Evolutionary conservation across 2,888 invertebrate genomes (phyloP), one percentile per base, ranked within the genome.

Genomic region (Boloria selene): DNA sequence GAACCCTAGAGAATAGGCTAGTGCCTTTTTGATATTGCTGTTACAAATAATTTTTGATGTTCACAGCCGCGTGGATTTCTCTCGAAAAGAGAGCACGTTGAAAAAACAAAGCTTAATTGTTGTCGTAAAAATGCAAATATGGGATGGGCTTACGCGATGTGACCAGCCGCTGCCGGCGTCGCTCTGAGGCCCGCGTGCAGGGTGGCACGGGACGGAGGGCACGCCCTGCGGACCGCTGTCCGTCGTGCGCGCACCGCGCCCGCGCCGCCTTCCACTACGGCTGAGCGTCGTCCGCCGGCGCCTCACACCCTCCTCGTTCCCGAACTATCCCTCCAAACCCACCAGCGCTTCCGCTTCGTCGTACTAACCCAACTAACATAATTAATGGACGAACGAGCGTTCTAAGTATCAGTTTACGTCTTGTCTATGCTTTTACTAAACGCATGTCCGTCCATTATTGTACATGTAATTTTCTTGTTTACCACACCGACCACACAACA

Each of bases 61-160:
- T 90, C 91, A 92, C 92, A 92, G 92, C 90, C 85, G 85, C 87
- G 86, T 85, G 88, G 86, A 85, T 81, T 77, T 84, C 85, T 86
- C 85, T 84, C 82, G 72, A 78, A 82, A 79, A 66, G 84, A 81
- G 82, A 85, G 78, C 72, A 70, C 77, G 74, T 75, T 79, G 47
- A 52, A 75, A 81, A 86, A 90, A 90, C 90, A 89, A 90, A 91
- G 92, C 92, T 92, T 92, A 92, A 92, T 92, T 92, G 92, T 92
- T 92, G 92, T 92, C 90, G 92, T 86, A 86, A 90, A 71, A 83
- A 70, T 87, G 89, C 85, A 88, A 91, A 86, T 74, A 93, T 93
- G 94, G 94, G 94, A 94, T 94, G 94, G 94, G 94, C 94, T 94
- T 93, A 93, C 94, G 94, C 94, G 93, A 94, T 94, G 94, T 93